Percentiles rank a stretch among this genome's conserved stretches.
Evolutionary conservation across 2,113 vertebrate species (phyloP).

Genomic region (Rhinopomastus cyanomelas): DNA sequence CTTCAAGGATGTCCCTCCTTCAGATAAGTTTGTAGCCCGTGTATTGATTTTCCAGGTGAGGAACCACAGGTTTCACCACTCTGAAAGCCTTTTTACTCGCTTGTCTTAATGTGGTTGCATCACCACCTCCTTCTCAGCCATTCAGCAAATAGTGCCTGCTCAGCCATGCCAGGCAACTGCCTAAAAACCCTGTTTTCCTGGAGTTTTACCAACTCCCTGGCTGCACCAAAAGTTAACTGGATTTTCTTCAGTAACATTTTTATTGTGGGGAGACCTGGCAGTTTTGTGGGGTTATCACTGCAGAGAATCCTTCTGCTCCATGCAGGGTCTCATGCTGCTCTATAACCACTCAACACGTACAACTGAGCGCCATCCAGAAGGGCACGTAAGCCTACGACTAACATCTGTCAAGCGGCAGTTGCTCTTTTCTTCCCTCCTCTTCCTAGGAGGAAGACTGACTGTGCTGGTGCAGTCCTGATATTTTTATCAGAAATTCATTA

Average conservation of each 20-base stretch:
- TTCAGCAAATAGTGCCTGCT: background rate
- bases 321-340: background rate
- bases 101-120: background rate
- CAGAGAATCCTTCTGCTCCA: background rate
- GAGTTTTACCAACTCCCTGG: rapidly evolving
- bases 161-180: background rate
- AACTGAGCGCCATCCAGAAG: background rate
- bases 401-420: background rate
- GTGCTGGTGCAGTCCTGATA: constrained; percentile 1
- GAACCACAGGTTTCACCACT: rapidly evolving
- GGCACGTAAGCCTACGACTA: background rate
- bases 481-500: constrained; percentile 28
- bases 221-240: background rate
- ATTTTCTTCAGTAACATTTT: background rate
- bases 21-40: background rate
- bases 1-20: background rate
- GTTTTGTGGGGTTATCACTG: background rate
- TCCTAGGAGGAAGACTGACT: background rate
- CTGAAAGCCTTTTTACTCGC: background rate
- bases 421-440: background rate
- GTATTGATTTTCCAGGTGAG: background rate
- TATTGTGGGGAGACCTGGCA: background rate
- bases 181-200: background rate
- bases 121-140: background rate
- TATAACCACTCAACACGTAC: background rate